A percentile compares a stretch with the other conserved stretches of the same genome.
These are phyloP conservation scores for Paralvinella palmiformis DNA, from an alignment of 1,140 invertebrate genomes.

Conservation along the genomic window DNA sequence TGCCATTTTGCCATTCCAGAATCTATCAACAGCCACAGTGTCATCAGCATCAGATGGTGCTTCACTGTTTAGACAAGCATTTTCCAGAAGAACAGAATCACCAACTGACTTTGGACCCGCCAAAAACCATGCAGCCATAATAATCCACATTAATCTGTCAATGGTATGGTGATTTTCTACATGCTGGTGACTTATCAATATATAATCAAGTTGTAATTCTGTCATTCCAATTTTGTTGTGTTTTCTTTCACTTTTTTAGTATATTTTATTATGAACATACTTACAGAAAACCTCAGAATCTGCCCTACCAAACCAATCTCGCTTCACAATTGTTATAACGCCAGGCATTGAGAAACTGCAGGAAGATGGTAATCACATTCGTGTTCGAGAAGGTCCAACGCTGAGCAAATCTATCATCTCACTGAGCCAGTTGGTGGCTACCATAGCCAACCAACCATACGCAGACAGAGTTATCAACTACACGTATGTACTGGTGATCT, in stretches of 20 bases:
- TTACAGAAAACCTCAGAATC: slow-evolving; percentile 35
- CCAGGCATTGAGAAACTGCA: slow-evolving; percentile 41
- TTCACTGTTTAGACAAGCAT: slow-evolving; percentile 28
- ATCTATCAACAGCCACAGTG: slow-evolving; percentile 18
- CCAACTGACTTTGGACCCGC: slow-evolving; percentile 35
- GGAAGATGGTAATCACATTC: slow-evolving; percentile 22
- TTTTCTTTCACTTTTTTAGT: not conserved
- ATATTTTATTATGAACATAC: slow-evolving; percentile 1
- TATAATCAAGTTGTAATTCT: not conserved
- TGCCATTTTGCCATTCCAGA: slow-evolving; percentile 18
- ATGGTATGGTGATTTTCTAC: slow-evolving; percentile 25
- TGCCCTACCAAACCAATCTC: slow-evolving; percentile 33
- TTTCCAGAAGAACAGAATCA: slow-evolving; percentile 27
- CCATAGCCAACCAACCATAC: slow-evolving; percentile 31
- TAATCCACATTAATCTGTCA: slow-evolving; percentile 29
- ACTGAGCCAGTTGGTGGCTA: slow-evolving; percentile 31
- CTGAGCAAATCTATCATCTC: slow-evolving; percentile 33
- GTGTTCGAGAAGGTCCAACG: slow-evolving; percentile 30
- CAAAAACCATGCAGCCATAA: slow-evolving; percentile 26
- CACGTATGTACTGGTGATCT: slow-evolving; percentile 32
- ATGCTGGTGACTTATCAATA: not conserved
- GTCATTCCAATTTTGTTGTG: not conserved
- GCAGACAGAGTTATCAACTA: slow-evolving; percentile 43
- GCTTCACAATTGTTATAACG: slow-evolving; percentile 39
- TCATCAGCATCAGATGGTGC: slow-evolving; percentile 27